A percentile compares a stretch with the other conserved stretches of the same genome.
Evolutionary conservation across 2,797 vertebrate genomes (phyloP).

Genomic region (Rhabdomys pumilio): DNA sequence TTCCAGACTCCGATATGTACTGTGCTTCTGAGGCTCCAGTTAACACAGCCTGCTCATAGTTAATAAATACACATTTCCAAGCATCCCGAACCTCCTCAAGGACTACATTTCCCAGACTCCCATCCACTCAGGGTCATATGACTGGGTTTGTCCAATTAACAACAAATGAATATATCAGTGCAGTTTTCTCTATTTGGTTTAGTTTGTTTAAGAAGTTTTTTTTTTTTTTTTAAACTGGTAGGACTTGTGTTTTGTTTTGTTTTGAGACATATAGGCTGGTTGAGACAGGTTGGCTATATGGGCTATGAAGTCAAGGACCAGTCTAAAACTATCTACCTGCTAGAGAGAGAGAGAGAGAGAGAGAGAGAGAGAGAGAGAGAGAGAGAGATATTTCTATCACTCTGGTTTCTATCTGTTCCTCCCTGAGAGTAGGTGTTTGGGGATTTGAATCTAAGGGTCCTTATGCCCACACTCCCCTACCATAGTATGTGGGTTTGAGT

Average conservation of each 20-base stretch:
- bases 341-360: no score
- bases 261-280: background rate
- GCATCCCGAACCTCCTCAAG: background rate
- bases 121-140: background rate
- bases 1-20: background rate
- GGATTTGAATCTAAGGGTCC: background rate
- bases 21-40: background rate
- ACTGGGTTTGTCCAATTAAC: background rate
- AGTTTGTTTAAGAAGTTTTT: background rate
- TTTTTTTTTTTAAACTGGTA: background rate
- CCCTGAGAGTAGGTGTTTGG: background rate
- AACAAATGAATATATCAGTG: background rate
- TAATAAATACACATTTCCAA: background rate
- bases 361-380: no score
- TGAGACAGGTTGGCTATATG: background rate
- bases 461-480: background rate
- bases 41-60: background rate
- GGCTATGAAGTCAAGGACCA: background rate
- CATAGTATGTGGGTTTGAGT: background rate
- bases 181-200: no score
- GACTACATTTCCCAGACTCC: constrained; percentile 57
- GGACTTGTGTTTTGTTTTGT: background rate
- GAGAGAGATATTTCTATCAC: background rate
- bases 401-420: background rate
- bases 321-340: background rate